Conservation (phyloP, 2,888 invertebrate genomes). For the Hipparchia semele region DNA sequence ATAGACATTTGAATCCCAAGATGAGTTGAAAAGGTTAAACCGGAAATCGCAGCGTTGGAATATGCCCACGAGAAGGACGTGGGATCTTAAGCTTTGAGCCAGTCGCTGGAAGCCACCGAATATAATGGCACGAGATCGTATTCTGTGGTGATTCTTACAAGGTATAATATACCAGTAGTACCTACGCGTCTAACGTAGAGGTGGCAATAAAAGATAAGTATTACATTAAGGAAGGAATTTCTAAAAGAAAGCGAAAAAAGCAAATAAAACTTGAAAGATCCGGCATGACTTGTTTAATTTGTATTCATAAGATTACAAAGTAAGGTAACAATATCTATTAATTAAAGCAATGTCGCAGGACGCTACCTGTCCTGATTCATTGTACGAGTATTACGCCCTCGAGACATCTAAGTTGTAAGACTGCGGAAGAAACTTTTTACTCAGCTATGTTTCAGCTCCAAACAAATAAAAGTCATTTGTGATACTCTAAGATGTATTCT, state of each 20-base stretch:
- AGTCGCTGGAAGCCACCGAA: no score
- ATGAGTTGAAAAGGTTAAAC: neutral
- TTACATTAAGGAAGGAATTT: neutral
- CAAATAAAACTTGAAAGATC: neutral
- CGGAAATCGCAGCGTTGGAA: neutral
- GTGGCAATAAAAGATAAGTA: no score
- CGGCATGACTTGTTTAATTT: constrained; percentile 1
- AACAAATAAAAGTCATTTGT: constrained; percentile 13
- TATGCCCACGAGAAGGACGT: no score
- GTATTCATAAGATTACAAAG: constrained; percentile 15
- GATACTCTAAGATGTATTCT: neutral
- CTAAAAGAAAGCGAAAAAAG: neutral
- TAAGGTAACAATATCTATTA: constrained; percentile 10
- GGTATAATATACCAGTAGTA: no score
- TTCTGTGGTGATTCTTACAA: neutral
- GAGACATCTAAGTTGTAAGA: neutral
- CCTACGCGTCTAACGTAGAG: no score
- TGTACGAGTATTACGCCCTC: neutral
- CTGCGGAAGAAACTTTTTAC: constrained; percentile 29
- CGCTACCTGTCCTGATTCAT: constrained; percentile 15
- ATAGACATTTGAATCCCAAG: no score
- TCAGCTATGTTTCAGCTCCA: neutral
- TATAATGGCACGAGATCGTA: no score
- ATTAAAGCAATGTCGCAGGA: neutral
- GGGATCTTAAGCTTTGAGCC: no score